phyloP scores from a whole-genome alignment of 2,888 invertebrate genomes.

The Aporophyla nigra region DNA sequence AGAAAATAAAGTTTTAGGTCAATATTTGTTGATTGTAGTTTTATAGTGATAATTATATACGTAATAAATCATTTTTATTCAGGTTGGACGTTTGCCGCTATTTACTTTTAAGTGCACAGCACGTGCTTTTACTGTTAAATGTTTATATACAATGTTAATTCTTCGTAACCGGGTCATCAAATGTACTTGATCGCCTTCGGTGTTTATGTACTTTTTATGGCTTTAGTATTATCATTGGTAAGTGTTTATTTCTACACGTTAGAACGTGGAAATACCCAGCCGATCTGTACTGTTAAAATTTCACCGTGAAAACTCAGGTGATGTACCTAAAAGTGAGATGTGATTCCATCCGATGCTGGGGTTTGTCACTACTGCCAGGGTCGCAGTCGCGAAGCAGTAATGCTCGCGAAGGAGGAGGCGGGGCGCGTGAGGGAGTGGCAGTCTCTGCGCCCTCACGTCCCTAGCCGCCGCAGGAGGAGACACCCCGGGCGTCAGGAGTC shows the following conservation, averaged over 20 bases:
- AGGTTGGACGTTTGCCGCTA: conserved; percentile 59
- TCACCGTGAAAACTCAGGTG: too few relatives aligned
- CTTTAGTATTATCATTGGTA: conserved; percentile 17
- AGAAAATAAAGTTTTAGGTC: conserved; percentile 47
- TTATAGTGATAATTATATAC: conserved; percentile 23
- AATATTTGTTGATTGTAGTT: conserved; percentile 59
- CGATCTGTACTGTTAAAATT: too few relatives aligned
- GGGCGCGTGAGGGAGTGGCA: too few relatives aligned
- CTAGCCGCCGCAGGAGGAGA: too few relatives aligned
- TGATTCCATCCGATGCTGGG: too few relatives aligned
- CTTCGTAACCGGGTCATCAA: conserved; percentile 51
- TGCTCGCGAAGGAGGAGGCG: too few relatives aligned
- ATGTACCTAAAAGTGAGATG: too few relatives aligned
- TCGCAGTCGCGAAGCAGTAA: too few relatives aligned
- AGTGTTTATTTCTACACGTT: conserved; percentile 2
- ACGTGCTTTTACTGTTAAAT: conserved; percentile 51
- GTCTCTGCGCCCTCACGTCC: too few relatives aligned
- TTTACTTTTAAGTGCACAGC: conserved; percentile 52
- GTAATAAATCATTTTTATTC: conserved; percentile 64
- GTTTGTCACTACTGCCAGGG: too few relatives aligned
- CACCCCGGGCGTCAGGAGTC: too few relatives aligned
- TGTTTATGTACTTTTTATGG: conserved; percentile 18
- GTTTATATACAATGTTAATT: conserved; percentile 54
- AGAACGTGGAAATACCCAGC: too few relatives aligned
- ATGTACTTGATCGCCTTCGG: conserved; percentile 52